Evolutionary conservation across 2,888 invertebrate genomes (phyloP).

Genomic region (Andrena bucephala): DNA sequence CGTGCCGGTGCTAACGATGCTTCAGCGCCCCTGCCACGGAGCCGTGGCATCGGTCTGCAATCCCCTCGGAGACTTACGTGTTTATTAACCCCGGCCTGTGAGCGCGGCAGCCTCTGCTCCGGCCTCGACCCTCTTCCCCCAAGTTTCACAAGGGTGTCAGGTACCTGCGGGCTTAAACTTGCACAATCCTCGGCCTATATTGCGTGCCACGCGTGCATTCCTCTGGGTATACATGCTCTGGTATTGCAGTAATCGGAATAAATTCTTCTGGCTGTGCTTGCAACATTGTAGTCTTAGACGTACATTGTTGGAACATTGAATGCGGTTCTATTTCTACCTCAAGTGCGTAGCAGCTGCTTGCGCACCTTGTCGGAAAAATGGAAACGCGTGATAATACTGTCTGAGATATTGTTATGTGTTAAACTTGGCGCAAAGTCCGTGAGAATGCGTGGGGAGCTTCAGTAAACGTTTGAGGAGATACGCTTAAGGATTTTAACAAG

Average conservation of each 20-base stretch:
- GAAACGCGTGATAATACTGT: too few species aligned
- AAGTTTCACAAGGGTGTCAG: constrained; percentile 39
- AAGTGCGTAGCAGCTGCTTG: too few species aligned
- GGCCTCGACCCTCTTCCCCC: constrained; percentile 31
- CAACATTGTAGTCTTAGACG: neutral
- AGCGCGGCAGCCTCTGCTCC: constrained; percentile 31
- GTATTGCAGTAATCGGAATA: neutral
- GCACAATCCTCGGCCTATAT: constrained; percentile 39
- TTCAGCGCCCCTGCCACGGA: constrained; percentile 59
- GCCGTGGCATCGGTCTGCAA: constrained; percentile 38
- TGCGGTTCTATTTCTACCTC: too few species aligned
- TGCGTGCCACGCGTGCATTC: constrained; percentile 21
- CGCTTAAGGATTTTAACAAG: too few species aligned
- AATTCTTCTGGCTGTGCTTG: neutral
- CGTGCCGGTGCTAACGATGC: constrained; percentile 73
- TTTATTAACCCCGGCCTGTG: constrained; percentile 71
- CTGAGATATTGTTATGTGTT: too few species aligned
- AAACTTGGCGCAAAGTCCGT: too few species aligned
- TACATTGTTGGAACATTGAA: neutral
- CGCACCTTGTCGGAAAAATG: too few species aligned
- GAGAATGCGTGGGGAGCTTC: too few species aligned
- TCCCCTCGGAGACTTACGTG: constrained; percentile 67
- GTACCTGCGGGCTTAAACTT: constrained; percentile 42
- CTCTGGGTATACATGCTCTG: neutral
- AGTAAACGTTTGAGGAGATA: too few species aligned